Percentiles rank a stretch among this genome's conserved stretches.
Evolutionary conservation across 2,113 vertebrate species (phyloP).

Genomic region (Neodontobutis hainanensis): DNA sequence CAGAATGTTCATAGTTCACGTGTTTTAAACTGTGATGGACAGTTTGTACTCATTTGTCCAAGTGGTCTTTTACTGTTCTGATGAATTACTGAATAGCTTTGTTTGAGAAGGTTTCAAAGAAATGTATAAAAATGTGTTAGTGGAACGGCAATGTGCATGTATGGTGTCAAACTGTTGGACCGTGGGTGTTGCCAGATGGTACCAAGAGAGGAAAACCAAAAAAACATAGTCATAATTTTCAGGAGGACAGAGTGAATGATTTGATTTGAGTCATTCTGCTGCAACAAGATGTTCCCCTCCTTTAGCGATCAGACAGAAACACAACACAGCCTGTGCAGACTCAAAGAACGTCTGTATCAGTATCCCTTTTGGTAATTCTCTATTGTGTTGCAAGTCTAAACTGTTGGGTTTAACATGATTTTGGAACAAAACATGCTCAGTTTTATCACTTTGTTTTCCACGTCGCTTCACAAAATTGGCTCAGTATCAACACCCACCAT

Average conservation of each 20-base stretch:
- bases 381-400: constrained; percentile 9
- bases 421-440: constrained; percentile 17
- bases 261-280: constrained; percentile 43
- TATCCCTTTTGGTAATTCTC: constrained; percentile 18
- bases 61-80: not conserved
- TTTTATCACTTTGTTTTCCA: constrained; percentile 27
- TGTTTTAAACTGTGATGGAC: constrained; percentile 39
- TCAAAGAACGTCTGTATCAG: not conserved
- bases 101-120: constrained; percentile 30
- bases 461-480: constrained; percentile 1
- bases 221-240: constrained; percentile 17
- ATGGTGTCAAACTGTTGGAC: constrained; percentile 44
- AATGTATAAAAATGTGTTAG: constrained; percentile 38
- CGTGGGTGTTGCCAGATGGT: constrained; percentile 74
- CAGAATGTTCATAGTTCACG: constrained; percentile 29
- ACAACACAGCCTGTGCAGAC: constrained; percentile 14
- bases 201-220: constrained; percentile 36
- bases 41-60: constrained; percentile 23
- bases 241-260: constrained; percentile 37
- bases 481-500: constrained; percentile 38
- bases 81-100: too few relatives aligned
- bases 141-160: constrained; percentile 11
- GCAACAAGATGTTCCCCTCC: constrained; percentile 32
- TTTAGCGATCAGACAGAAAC: constrained; percentile 14
- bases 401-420: not conserved